A percentile compares a stretch with the other conserved stretches of the same genome.
These are phyloP conservation scores for Parauchenoglanis ngamensis DNA, from an alignment of 2,797 vertebrate genomes.

Conservation along the genomic window DNA sequence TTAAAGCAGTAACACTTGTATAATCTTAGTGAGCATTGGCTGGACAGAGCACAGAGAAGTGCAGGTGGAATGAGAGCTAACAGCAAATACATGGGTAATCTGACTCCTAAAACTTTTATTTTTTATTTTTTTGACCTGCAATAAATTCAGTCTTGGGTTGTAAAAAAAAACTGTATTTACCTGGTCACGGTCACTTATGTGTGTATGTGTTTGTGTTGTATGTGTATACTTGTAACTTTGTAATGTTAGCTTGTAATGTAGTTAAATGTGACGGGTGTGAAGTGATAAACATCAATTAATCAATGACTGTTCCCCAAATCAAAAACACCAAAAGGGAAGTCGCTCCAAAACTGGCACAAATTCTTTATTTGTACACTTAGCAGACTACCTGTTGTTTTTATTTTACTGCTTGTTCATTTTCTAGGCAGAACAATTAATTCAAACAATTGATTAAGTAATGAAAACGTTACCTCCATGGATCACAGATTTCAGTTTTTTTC, in stretches of 20 bases:
- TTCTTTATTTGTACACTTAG: neutral
- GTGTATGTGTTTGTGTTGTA: neutral
- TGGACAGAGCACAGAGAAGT: neutral
- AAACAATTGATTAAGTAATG: neutral
- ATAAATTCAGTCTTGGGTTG: neutral
- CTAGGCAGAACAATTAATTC: neutral
- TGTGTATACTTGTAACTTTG: neutral
- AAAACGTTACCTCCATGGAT: neutral
- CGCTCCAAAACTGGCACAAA: neutral
- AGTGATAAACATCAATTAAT: neutral
- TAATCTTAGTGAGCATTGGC: neutral
- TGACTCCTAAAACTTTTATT: neutral
- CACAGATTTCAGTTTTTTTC: neutral
- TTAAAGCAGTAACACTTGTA: neutral
- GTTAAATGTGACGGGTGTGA: neutral
- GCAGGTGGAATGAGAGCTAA: constrained; percentile 2
- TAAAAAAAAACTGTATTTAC: neutral
- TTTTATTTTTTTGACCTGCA: neutral
- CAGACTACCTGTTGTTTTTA: neutral
- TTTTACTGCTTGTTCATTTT: neutral
- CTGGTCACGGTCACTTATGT: neutral
- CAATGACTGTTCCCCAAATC: neutral
- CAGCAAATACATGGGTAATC: neutral
- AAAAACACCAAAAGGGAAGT: neutral
- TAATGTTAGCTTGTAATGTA: neutral